Conservation (phyloP, 2,113 vertebrate species). For the Eretmochelys imbricata region DNA sequence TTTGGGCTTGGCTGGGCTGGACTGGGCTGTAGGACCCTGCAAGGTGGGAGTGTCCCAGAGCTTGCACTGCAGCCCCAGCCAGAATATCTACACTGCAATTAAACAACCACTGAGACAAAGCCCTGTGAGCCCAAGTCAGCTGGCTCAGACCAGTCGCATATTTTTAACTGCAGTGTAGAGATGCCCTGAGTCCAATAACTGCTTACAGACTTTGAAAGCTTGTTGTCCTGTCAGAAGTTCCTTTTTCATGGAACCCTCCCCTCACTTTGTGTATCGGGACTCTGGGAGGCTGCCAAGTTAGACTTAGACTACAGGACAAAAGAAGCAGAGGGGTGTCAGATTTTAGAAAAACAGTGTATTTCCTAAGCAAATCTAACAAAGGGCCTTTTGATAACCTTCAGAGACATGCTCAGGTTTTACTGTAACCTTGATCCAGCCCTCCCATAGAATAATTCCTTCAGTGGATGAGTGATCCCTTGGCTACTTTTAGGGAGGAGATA, state of each 20-base stretch:
- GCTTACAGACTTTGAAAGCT: constrained; percentile 13
- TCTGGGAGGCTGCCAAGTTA: background rate
- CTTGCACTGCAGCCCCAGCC: background rate
- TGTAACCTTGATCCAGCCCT: background rate
- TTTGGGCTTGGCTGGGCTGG: background rate
- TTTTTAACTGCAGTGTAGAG: background rate
- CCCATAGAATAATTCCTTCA: background rate
- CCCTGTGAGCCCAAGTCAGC: background rate
- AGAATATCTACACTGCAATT: background rate
- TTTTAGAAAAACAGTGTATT: background rate
- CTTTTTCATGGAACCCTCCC: background rate
- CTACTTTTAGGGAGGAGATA: background rate
- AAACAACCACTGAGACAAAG: background rate
- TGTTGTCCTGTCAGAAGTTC: background rate
- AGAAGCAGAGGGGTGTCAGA: background rate
- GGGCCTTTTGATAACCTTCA: background rate
- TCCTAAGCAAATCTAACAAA: background rate
- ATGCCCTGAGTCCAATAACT: background rate
- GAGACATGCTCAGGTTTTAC: background rate
- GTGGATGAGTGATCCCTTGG: background rate
- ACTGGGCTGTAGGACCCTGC: background rate
- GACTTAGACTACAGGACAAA: background rate
- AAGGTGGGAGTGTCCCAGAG: background rate
- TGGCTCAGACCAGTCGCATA: background rate
- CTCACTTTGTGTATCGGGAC: background rate